Evolutionary conservation across 2,888 invertebrate genomes (phyloP).

Genomic region (Heteromurus nitidus): DNA sequence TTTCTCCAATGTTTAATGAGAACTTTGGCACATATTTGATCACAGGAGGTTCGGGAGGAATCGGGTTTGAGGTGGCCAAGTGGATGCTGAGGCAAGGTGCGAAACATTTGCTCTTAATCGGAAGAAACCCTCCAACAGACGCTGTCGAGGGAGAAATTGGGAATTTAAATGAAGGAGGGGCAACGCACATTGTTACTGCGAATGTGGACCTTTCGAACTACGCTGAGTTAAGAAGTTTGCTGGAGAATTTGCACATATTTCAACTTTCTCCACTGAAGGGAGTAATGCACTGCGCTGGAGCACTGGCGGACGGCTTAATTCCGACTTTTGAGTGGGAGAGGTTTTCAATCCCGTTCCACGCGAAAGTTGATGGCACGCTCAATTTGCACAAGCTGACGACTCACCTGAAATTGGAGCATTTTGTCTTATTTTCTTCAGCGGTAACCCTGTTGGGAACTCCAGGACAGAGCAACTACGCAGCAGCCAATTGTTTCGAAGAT

Average conservation of each 20-base stretch:
- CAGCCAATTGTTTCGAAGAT: conserved; percentile 52
- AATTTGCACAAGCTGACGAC: conserved; percentile 57
- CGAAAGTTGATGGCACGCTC: conserved; percentile 30
- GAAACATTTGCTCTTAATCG: neutral
- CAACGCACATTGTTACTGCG: neutral
- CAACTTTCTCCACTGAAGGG: conserved; percentile 34
- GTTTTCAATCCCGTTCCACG: conserved; percentile 2
- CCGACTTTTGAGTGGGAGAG: conserved; percentile 54
- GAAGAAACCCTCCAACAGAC: neutral
- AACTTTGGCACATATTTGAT: conserved; percentile 34
- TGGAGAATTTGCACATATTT: neutral
- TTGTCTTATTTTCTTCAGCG: conserved; percentile 51
- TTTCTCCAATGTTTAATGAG: conserved; percentile 31
- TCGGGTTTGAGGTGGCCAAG: conserved; percentile 63
- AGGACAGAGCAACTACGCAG: conserved; percentile 49
- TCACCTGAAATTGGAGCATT: conserved; percentile 37
- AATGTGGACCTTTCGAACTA: conserved; percentile 24
- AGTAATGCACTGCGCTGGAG: conserved; percentile 60
- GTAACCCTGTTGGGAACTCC: conserved; percentile 39
- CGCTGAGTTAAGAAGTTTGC: neutral
- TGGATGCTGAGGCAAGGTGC: conserved; percentile 38
- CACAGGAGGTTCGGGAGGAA: conserved; percentile 62
- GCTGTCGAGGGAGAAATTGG: neutral
- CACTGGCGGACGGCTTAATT: conserved; percentile 31
- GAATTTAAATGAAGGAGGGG: neutral